Evolutionary conservation across 92 coral and sea anemone species (phyloP), one percentile per base, ranked within the genome.

Genomic region (Palythoa grandiflora): DNA sequence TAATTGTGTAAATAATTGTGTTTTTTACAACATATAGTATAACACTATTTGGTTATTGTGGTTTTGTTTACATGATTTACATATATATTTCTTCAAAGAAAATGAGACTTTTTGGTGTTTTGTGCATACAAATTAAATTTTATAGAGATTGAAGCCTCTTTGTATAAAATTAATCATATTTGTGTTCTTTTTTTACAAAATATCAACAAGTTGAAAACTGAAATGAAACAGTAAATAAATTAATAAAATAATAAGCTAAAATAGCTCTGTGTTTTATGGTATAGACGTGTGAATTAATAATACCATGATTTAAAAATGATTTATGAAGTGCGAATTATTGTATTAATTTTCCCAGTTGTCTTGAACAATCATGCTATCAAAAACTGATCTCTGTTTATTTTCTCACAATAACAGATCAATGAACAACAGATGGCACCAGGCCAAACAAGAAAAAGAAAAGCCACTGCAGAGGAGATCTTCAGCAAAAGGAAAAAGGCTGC

Each of bases 371-470:
- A 28, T 68, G 73, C 14, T 3, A 68, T 20, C 39, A 68, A 20
- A 60, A 16, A 3, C 19, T 60, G 19, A 14, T 60, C 68, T 16
- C 68, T 0, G 68, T 68, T 68, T 20, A 21, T 68, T 68, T 68
- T 68, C 39, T 65, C 71, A 55, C 71, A 65, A 68, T 36, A 21
- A 68, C 73, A 68, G 73, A 68, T 68, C 73, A 68, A 14, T 68
- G 73, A 68, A 68, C 73, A 68, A 68, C 73, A 68, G 73, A 68
- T 68, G 40, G 73, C 73, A 68, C 73, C 39, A 21, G 73, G 73
- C 73, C 15, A 3, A 68, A 21, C 2, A 20, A 20, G 39, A 68
- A 68, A 68, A 68, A 8, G 73, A 21, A 68, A 68, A 68, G 73
- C 73, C 71, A 65, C 71, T 68, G 73, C 38, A 68, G 73, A 20